A percentile compares a stretch with the other conserved stretches of the same genome.
Evolutionary conservation across 2,888 invertebrate species (phyloP).

Genomic region (Sepioteuthis lessoniana): DNA sequence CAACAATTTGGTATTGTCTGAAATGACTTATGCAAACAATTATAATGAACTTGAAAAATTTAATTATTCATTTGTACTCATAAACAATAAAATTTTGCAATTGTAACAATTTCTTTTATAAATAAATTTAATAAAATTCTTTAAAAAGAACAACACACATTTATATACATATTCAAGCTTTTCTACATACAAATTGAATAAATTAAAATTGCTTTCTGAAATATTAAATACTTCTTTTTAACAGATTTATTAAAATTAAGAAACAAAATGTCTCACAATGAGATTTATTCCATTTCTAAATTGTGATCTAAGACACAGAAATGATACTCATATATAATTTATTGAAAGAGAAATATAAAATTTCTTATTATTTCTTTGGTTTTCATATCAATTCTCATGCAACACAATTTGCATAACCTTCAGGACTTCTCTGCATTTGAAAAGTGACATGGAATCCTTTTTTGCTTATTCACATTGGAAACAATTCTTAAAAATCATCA

Average conservation of each 20-base stretch:
- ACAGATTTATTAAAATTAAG: neutral
- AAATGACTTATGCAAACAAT: neutral
- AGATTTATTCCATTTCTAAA: neutral
- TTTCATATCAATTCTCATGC: too few relatives aligned
- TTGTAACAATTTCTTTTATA: neutral
- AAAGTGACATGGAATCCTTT: too few relatives aligned
- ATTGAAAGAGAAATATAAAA: too few relatives aligned
- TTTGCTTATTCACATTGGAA: too few relatives aligned
- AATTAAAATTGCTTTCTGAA: too few relatives aligned
- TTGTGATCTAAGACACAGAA: neutral
- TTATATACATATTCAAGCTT: neutral
- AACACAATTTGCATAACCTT: too few relatives aligned
- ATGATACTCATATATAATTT: neutral
- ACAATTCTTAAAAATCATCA: too few relatives aligned
- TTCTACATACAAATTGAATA: too few relatives aligned
- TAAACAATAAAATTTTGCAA: neutral
- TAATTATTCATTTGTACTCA: conserved; percentile 1
- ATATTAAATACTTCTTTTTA: neutral
- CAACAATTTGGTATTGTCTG: neutral
- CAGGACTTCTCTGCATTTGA: too few relatives aligned
- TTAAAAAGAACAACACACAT: neutral
- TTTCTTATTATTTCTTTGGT: too few relatives aligned
- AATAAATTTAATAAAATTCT: neutral
- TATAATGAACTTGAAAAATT: neutral
- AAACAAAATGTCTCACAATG: neutral